Evolutionary conservation across 2,113 vertebrate species (phyloP), one percentile per base, ranked within the genome.

Genomic region (Macquaria ambigua): DNA sequence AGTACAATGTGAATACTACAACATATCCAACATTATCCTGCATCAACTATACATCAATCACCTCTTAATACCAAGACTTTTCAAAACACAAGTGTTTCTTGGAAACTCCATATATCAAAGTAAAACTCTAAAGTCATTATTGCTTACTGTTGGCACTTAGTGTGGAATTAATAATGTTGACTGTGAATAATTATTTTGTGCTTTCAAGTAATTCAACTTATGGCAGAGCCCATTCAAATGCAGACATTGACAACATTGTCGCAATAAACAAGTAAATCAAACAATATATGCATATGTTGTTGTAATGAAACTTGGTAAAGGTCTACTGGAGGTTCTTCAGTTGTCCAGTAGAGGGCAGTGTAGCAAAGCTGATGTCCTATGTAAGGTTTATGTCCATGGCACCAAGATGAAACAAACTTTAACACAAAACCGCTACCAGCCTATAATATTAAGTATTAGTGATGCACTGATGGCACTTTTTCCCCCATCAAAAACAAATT

Each of bases 11-110:
- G 87, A 96, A 95, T 94, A 95, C 86, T 95, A 92, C 69, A 96
- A 95, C 92, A 94, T 96, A 95, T 95, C 93, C 94, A 92, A 82
- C 70, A 83, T 68, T 31, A 74, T 58, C 68, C 69, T 63, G 73
- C 25, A 77, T 74, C 46, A 75, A 6, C 55, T 70, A 75, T 59
- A 66, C 50, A 53, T 81, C 39, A 48, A 23, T 58, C 31, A 74
- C 39, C 12, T 73, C 21, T 15, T 8, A 59, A 64, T 23, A 75
- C 12, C 20, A 34, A 83, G 20, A 68, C 52, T 74, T 37, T 67
- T 69, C 21, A 46, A 64, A 53, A 34, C 11, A 59, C 6, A 28
- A 56, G 14, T 39, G 21, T 72, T 52, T 74, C 52, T 55, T 62
- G 25, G 31, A 78, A 69, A 58, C 5, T 21, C 50, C 7, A 46